Evolutionary conservation across 2,113 vertebrate genomes (phyloP), one percentile per base, ranked within the genome.

Genomic region (Oreocharis arfaki): DNA sequence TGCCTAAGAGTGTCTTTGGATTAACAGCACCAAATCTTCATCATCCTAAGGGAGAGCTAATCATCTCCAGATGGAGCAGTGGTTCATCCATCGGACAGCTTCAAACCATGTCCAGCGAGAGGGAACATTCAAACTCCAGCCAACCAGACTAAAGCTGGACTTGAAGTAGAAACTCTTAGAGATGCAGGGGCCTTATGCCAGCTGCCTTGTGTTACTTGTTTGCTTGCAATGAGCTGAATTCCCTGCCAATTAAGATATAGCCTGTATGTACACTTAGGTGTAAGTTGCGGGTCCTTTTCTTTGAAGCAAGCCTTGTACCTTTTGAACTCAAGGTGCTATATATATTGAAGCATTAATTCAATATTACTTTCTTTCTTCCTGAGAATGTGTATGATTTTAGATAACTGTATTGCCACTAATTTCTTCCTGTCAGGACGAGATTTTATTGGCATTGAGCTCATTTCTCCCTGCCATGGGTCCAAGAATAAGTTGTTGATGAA

Each of bases 51-150:
- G n/a, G 39, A 55, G 39, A 78, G 17, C 47, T 61, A 42, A 37
- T 68, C 10, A 23, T 37, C 41, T 80, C 37, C 55, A 53, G 67
- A 33, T 47, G 70, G 42, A n/a, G 33, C 22, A 41, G 52, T 20
- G 21, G 18, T 41, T 84, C 42, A 56, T 68, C 49, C 20, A 23
- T 30, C 0, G 0, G n/a, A 46, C 49, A 30, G 28, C 75, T 93
- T 79, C 15, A 2, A 16, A 53, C 41, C 1, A 0, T 3, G 1
- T 67, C 47, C 8, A 9, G 19, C 0, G 1, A 37, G 10, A 14
- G 55, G 57, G 28, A 93, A 16, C 14, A 3, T 49, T 68, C 0
- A 1, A 16, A 28, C 16, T 77, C 28, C 70, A 57, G 41, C 22
- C 69, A 63, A 22, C 11, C 11, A 3, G 4, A 27, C 28, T 32